Evolutionary conservation across 2,113 vertebrate genomes (phyloP).

Genomic region (Mustela nigripes): DNA sequence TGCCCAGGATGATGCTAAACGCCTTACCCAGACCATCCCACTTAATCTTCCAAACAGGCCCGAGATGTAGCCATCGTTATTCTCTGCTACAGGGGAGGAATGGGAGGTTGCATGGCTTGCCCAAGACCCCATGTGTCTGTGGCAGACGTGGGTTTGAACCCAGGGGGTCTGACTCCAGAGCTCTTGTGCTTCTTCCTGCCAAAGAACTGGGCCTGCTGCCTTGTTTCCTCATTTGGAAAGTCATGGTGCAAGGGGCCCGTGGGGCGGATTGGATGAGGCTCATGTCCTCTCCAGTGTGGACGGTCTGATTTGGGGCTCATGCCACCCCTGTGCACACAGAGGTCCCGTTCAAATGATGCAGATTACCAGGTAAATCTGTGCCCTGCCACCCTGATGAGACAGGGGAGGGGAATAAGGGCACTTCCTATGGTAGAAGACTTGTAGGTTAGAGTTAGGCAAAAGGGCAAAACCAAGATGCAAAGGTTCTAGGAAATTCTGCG

Average conservation of each 20-base stretch:
- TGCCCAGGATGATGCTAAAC: not conserved
- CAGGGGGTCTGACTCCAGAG: not conserved
- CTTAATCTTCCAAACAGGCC: not conserved
- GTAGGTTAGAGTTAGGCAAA: not conserved
- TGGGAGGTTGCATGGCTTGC: not conserved
- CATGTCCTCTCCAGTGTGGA: not conserved
- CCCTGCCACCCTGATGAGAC: not conserved
- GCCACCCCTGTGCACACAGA: too few species aligned
- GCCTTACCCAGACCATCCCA: rapidly evolving
- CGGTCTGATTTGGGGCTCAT: not conserved
- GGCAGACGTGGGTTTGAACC: not conserved
- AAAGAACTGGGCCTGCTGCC: too few species aligned
- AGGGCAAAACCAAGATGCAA: not conserved
- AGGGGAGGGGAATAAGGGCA: not conserved
- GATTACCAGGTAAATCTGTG: not conserved
- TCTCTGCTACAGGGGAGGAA: too few species aligned
- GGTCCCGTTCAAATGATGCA: not conserved
- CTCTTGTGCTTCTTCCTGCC: not conserved
- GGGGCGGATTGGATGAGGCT: rapidly evolving
- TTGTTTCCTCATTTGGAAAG: not conserved
- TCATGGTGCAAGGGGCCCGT: not conserved
- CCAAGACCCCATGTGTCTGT: not conserved
- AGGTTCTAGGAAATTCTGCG: not conserved
- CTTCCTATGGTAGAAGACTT: not conserved
- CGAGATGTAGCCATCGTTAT: rapidly evolving